Evolutionary conservation across 2,113 vertebrate species (phyloP), one percentile per base, ranked within the genome.

Genomic region (Hypomesus transpacificus): DNA sequence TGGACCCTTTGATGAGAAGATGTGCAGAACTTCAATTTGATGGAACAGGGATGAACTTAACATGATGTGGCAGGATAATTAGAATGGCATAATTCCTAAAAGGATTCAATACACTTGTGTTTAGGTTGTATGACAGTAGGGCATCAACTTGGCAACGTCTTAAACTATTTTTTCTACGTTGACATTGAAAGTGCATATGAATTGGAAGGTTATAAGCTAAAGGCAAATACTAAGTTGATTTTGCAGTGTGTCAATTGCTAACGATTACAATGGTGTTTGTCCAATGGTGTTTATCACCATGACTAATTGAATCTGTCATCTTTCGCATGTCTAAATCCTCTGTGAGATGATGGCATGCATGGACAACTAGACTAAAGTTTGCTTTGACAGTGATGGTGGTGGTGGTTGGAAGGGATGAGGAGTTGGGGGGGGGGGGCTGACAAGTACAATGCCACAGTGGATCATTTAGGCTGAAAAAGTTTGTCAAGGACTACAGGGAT

Each of bases 371-470:
- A 81, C 78, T 70, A 64, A 80, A 84, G 68, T 73, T 21, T 78
- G 75, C 70, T 86, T 77, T 91, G 92, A 93, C 90, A 91, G 89
- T 84, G 85, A 86, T 72, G 87, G 78, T 84, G 81, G 82, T 76
- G 39, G 39, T 46, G 39, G 39, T 46, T 46, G 39, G 9, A 46
- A 46, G 39, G 39, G 39, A 46, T 46, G 39, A 46, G 39, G 39
- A 46, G 39, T 34, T 34, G 39, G 39, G 39, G 39, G 39, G 77
- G 72, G 80, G 84, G 87, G 91, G 90, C 89, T 90, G 18, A 63
- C 26, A 61, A 26, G 88, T 64, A 84, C 84, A 87, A 84, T 69
- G 88, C 86, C 89, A 86, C 82, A 67, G 82, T 86, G 86, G 88
- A 90, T 89, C 85, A 87, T 69, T 83, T 84, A 79, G 79, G 83